Evolutionary conservation across 1,140 invertebrate genomes (phyloP).

Genomic region (Musca domestica): DNA sequence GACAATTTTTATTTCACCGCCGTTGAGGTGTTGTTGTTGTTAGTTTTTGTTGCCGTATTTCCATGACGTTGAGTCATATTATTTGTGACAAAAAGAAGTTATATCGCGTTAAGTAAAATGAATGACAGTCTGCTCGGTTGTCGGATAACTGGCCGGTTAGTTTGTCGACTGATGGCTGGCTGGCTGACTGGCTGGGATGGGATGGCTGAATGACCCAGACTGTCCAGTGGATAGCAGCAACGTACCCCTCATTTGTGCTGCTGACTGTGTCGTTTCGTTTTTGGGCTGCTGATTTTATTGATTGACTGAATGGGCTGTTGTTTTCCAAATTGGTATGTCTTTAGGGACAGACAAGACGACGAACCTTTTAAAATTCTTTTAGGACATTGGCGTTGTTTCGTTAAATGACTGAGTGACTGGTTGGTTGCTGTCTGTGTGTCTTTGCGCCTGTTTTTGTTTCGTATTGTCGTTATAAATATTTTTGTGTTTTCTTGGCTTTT

Average conservation of each 20-base stretch:
- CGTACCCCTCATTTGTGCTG: too few relatives aligned
- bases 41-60: background rate
- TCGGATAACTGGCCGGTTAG: background rate
- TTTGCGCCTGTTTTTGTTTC: background rate
- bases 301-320: background rate
- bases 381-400: background rate
- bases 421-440: background rate
- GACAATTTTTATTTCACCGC: background rate
- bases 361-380: constrained; percentile 52
- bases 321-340: constrained; percentile 35
- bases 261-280: background rate
- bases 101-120: background rate
- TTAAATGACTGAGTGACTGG: too few relatives aligned
- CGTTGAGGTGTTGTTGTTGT: background rate
- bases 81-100: constrained; percentile 9
- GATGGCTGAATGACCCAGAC: background rate
- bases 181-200: background rate
- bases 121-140: constrained; percentile 22
- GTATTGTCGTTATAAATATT: background rate
- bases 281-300: constrained; percentile 5
- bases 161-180: too few relatives aligned
- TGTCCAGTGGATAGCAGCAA: background rate
- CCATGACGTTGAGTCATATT: constrained; percentile 12
- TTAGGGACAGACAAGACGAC: constrained; percentile 2
- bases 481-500: constrained; percentile 1